A percentile compares a stretch with the other conserved stretches of the same genome.
phyloP scores from a whole-genome alignment of 2,888 invertebrate genomes.

The Harpalus rubripes region DNA sequence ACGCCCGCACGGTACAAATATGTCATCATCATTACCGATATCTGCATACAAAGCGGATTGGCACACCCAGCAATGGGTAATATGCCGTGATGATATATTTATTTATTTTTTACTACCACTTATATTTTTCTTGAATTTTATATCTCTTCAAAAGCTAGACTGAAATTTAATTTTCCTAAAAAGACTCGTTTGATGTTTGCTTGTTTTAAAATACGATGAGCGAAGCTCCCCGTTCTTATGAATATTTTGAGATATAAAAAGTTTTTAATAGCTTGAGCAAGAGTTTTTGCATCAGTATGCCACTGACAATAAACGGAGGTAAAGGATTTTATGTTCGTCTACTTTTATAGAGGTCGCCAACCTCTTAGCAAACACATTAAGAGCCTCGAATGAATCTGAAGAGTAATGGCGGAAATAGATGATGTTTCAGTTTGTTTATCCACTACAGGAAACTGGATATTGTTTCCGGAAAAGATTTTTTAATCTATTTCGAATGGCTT shows the following conservation, averaged over 20 bases:
- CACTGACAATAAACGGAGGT: slow-evolving; percentile 32
- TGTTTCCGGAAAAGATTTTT: slow-evolving; percentile 23
- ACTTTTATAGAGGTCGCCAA: slow-evolving; percentile 19
- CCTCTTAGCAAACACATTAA: slow-evolving; percentile 35
- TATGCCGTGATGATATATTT: too few species aligned
- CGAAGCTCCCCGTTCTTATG: slow-evolving; percentile 8
- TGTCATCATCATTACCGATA: too few species aligned
- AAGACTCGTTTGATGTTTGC: slow-evolving; percentile 10
- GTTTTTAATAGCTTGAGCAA: slow-evolving; percentile 36
- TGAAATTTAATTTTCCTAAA: not conserved
- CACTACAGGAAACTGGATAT: slow-evolving; percentile 1
- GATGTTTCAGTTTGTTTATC: slow-evolving; percentile 35
- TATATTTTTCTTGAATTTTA: too few species aligned
- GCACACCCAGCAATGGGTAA: too few species aligned
- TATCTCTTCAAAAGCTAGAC: too few species aligned
- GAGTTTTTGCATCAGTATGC: slow-evolving; percentile 31
- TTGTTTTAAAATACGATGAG: slow-evolving; percentile 31
- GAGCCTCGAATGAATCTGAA: not conserved
- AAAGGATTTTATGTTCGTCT: slow-evolving; percentile 18
- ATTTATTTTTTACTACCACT: too few species aligned
- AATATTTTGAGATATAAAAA: slow-evolving; percentile 26
- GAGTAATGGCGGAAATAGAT: slow-evolving; percentile 33
- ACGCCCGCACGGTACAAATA: too few species aligned
- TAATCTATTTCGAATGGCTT: slow-evolving; percentile 11
- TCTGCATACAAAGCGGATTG: too few species aligned